Evolutionary conservation across 2,113 vertebrate species (phyloP).

Genomic region (Rissa tridactyla): DNA sequence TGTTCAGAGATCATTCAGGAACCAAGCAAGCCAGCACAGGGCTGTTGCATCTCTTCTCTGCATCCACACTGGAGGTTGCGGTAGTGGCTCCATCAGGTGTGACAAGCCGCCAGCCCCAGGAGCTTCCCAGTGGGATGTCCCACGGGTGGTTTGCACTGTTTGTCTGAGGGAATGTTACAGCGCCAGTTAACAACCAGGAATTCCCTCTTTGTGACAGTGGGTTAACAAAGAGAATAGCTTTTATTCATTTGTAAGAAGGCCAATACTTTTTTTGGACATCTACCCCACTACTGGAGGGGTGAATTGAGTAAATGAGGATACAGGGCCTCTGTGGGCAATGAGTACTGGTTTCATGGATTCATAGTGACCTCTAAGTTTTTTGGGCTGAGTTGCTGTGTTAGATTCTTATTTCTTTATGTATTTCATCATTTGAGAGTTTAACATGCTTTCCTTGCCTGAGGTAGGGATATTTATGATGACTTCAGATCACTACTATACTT

Average conservation of each 20-base stretch:
- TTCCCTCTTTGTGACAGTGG: background rate
- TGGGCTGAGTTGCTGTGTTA: background rate
- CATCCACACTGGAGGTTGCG: rapidly evolving
- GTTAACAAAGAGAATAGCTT: background rate
- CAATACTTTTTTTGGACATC: background rate
- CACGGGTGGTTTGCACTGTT: background rate
- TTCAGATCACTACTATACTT: background rate
- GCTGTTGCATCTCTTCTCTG: rapidly evolving
- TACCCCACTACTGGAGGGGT: background rate
- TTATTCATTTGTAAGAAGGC: background rate
- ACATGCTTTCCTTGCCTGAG: background rate
- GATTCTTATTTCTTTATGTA: background rate
- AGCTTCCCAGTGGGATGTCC: rapidly evolving
- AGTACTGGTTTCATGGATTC: background rate
- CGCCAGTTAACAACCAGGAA: background rate
- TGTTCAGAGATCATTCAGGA: background rate
- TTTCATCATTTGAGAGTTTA: background rate
- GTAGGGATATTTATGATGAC: background rate
- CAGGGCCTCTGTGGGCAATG: background rate
- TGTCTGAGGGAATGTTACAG: background rate
- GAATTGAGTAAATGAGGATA: background rate
- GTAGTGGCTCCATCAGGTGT: rapidly evolving
- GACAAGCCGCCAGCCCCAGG: rapidly evolving
- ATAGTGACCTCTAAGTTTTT: background rate
- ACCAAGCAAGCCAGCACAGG: background rate